Conservation (phyloP, 2,888 invertebrate species). For the Hypselothyrea guttata region DNA sequence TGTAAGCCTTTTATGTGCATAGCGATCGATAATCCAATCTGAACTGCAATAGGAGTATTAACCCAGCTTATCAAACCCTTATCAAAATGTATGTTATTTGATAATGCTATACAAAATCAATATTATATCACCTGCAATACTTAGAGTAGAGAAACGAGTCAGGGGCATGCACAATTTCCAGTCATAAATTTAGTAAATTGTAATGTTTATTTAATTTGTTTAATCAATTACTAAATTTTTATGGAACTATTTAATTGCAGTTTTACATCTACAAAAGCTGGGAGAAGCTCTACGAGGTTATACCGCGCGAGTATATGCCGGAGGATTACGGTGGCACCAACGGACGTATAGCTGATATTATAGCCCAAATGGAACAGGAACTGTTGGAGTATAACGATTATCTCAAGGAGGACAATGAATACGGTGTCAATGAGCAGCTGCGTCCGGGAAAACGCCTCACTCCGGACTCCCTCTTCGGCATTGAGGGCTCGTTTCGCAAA, state of each 20-base stretch:
- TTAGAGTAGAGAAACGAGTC: background rate
- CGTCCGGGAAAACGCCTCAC: conserved; percentile 56
- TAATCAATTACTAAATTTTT: background rate
- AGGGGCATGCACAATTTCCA: background rate
- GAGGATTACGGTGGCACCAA: conserved; percentile 86
- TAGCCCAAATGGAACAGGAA: conserved; percentile 51
- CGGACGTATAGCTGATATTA: conserved; percentile 82
- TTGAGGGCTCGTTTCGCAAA: conserved; percentile 77
- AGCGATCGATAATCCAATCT: conserved; percentile 22
- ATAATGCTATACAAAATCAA: conserved; percentile 16
- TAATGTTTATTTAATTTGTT: no score
- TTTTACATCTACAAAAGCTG: conserved; percentile 83
- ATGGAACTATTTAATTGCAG: conserved; percentile 74
- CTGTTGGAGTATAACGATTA: conserved; percentile 53
- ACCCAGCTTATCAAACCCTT: conserved; percentile 9
- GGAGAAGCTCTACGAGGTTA: conserved; percentile 79
- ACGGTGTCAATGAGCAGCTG: conserved; percentile 66
- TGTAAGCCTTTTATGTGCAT: no score
- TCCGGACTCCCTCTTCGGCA: conserved; percentile 68
- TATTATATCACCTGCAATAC: conserved; percentile 4
- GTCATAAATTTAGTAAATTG: no score
- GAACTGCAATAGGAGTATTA: background rate
- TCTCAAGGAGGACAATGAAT: conserved; percentile 69
- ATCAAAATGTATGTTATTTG: conserved; percentile 29
- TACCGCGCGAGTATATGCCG: conserved; percentile 85